Conservation (phyloP, 2,113 vertebrate genomes). For the Corythornis cristatus region DNA sequence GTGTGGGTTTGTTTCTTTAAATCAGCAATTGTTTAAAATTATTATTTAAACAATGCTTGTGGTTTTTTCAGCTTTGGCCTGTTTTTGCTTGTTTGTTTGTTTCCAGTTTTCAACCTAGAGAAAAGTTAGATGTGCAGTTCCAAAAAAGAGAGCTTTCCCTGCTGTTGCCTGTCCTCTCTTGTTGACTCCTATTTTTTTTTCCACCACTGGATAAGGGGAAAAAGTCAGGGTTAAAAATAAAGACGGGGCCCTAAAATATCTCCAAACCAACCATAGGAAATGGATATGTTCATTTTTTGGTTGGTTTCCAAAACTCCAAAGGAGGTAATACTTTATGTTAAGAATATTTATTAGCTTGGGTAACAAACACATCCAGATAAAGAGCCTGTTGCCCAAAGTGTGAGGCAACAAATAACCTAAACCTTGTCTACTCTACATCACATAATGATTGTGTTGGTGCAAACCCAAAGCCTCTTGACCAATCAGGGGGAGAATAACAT, state of each 20-base stretch:
- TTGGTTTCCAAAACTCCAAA: constrained; percentile 18
- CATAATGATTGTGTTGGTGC: neutral
- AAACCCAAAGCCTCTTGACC: neutral
- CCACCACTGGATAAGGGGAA: neutral
- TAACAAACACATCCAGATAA: constrained; percentile 18
- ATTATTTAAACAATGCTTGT: neutral
- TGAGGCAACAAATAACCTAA: constrained; percentile 15
- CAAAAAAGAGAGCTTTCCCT: neutral
- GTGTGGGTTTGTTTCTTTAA: neutral
- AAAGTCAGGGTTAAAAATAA: constrained; percentile 42
- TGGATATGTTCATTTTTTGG: constrained; percentile 11
- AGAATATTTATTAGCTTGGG: constrained; percentile 1
- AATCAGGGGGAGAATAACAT: neutral
- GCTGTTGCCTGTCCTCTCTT: neutral
- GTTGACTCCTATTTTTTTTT: neutral
- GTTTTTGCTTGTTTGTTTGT: neutral
- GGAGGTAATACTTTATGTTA: constrained; percentile 45
- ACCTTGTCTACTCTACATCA: neutral
- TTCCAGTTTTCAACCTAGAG: neutral
- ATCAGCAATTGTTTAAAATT: neutral
- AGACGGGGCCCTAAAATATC: constrained; percentile 34
- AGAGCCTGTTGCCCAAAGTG: neutral
- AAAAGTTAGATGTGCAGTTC: neutral
- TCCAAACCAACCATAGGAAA: constrained; percentile 47
- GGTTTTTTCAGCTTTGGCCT: neutral